phyloP scores from a whole-genome alignment of 1,140 invertebrate species.

The Oncopodura yosiiana region DNA sequence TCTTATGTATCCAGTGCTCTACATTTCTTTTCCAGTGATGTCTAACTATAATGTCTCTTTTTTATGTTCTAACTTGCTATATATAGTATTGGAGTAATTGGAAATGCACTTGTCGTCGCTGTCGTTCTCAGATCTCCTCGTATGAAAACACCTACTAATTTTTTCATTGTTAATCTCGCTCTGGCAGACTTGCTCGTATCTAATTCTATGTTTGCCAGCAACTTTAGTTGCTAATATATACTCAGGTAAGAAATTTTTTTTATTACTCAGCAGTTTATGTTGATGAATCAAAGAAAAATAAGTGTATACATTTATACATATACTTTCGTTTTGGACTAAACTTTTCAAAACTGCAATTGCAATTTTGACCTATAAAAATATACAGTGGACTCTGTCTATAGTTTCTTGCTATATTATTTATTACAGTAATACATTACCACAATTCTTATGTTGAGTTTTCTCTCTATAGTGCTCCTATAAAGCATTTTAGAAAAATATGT shows the following conservation, averaged over 20 bases:
- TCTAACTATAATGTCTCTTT: too few relatives aligned
- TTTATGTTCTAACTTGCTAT: too few relatives aligned
- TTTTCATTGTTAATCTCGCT: constrained; percentile 43
- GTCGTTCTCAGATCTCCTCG: constrained; percentile 43
- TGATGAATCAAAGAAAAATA: constrained; percentile 2
- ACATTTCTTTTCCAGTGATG: too few relatives aligned
- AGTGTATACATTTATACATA: constrained; percentile 2
- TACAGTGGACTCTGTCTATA: too few relatives aligned
- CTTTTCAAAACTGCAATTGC: constrained; percentile 6
- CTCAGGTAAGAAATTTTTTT: constrained; percentile 36
- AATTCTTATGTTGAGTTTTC: too few relatives aligned
- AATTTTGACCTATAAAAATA: too few relatives aligned
- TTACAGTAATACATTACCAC: too few relatives aligned
- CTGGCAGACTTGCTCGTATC: constrained; percentile 44
- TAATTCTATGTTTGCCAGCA: constrained; percentile 48
- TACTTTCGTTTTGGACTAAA: constrained; percentile 10
- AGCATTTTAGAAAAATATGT: too few relatives aligned
- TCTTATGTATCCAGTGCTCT: too few relatives aligned
- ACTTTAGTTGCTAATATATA: constrained; percentile 42
- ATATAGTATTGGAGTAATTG: constrained; percentile 45
- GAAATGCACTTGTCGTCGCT: constrained; percentile 45
- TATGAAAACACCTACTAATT: constrained; percentile 45
- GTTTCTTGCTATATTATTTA: too few relatives aligned
- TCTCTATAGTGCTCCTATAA: too few relatives aligned
- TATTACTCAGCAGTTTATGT: not conserved